Evolutionary conservation across 2,113 vertebrate species (phyloP), one percentile per base, ranked within the genome.

Genomic region (Sula dactylatra): DNA sequence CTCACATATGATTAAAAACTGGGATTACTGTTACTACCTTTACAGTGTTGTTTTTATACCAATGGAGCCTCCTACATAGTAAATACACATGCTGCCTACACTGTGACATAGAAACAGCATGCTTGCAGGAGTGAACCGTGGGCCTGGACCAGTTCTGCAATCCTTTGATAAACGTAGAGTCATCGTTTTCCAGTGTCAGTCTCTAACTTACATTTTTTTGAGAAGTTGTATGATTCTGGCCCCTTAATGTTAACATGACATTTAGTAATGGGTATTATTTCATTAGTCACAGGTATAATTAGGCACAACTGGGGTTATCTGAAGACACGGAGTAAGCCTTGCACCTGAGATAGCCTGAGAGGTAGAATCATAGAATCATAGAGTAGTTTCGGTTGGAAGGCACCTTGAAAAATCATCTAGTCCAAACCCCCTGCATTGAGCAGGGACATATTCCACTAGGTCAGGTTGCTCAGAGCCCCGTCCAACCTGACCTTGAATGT

Each of bases 51-150:
- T 2, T 66, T 82, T 86, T 58, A 24, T 55, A 79, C 4, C 42
- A 59, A 0, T 40, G 31, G 58, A 64, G 58, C n/a, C n/a, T 74
- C 34, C 50, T 42, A 7, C 24, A 11, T 1, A 74, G 54, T 56
- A 82, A 78, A 77, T 9, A 27, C 11, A 36, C 20, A 17, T 18
- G 26, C 7, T 56, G 45, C 58, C 44, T 44, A 6, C 21, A 29
- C 4, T n/a, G 31, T 59, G 62, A 29, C 38, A 44, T 8, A 78
- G 34, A 32, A 93, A 56, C 6, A 74, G 8, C 38, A 24, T 0
- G 0, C 27, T 31, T 83, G 16, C 18, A 22, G 29, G 54, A 78
- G 10, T 20, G 50, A 45, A 19, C 11, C 1, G 0, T 1, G 7
- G 16, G 20, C 31, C 44, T 20, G 6, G 44, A 38, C 17, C 50